Conservation (phyloP, 2,797 vertebrate species). For the Leptodactylus fallax region DNA sequence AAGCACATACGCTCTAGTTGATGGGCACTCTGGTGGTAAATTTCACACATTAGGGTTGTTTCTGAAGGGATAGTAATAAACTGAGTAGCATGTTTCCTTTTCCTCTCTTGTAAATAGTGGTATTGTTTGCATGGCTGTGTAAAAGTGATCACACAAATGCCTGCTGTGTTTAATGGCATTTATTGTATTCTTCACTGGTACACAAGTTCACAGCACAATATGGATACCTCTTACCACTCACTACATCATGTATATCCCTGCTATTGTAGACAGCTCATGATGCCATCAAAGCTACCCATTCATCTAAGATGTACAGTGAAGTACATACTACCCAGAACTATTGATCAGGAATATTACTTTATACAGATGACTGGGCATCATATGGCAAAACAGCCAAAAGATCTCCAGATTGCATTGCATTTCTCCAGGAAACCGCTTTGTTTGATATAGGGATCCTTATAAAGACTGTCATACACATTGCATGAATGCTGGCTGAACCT, state of each 20-base stretch:
- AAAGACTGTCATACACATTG: no score
- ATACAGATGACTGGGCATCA: no score
- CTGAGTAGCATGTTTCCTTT: neutral
- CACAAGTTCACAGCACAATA: neutral
- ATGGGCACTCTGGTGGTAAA: neutral
- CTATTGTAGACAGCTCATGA: neutral
- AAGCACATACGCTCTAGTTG: constrained; percentile 18
- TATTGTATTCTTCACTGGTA: neutral
- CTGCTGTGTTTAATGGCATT: neutral
- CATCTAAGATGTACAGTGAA: neutral
- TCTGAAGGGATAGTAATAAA: neutral
- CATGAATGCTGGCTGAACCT: no score
- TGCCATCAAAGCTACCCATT: neutral
- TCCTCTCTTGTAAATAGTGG: neutral
- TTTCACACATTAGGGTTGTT: neutral
- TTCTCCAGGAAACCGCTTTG: no score
- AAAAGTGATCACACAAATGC: neutral
- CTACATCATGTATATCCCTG: neutral
- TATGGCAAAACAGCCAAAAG: no score
- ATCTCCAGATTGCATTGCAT: no score
- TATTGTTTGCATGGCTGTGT: neutral
- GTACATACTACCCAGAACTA: neutral
- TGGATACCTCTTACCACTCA: neutral
- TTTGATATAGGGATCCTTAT: no score
- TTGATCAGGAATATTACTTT: no score